Evolutionary conservation across 2,888 invertebrate genomes (phyloP).

Genomic region (Pyrocoelia pectoralis): DNA sequence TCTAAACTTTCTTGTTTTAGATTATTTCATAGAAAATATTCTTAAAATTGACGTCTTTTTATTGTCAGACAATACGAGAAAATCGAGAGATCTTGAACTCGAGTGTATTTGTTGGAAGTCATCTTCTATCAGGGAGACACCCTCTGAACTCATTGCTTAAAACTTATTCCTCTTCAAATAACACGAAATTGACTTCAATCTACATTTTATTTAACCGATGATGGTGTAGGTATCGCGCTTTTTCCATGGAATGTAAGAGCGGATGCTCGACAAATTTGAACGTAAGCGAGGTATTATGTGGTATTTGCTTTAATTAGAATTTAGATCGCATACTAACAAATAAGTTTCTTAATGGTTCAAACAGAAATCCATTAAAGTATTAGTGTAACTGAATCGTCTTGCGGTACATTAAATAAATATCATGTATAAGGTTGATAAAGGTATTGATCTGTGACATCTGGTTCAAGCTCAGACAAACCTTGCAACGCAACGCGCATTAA

Average conservation of each 20-base stretch:
- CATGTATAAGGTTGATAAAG: conserved; percentile 29
- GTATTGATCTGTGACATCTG: conserved; percentile 36
- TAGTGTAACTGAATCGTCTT: conserved; percentile 29
- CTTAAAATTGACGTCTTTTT: not conserved
- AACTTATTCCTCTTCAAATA: conserved; percentile 19
- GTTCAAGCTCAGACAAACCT: conserved; percentile 33
- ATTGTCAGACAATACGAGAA: conserved; percentile 16
- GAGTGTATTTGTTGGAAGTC: conserved; percentile 20
- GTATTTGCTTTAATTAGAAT: not conserved
- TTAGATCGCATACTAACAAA: not conserved
- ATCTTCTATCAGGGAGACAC: conserved; percentile 20
- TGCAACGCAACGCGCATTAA: conserved; percentile 28
- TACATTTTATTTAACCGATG: too few relatives aligned
- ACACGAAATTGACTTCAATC: not conserved
- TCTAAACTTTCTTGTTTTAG: not conserved
- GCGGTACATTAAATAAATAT: conserved; percentile 26
- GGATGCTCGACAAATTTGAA: too few relatives aligned
- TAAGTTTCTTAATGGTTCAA: conserved; percentile 22
- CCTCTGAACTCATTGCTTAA: conserved; percentile 14
- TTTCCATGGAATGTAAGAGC: too few relatives aligned
- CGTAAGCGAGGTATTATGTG: too few relatives aligned
- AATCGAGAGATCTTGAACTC: conserved; percentile 25
- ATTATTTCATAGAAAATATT: not conserved
- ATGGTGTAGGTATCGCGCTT: too few relatives aligned
- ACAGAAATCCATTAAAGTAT: conserved; percentile 37